phyloP scores from a whole-genome alignment of 1,140 invertebrate genomes.

The Lepidurus arcticus region DNA sequence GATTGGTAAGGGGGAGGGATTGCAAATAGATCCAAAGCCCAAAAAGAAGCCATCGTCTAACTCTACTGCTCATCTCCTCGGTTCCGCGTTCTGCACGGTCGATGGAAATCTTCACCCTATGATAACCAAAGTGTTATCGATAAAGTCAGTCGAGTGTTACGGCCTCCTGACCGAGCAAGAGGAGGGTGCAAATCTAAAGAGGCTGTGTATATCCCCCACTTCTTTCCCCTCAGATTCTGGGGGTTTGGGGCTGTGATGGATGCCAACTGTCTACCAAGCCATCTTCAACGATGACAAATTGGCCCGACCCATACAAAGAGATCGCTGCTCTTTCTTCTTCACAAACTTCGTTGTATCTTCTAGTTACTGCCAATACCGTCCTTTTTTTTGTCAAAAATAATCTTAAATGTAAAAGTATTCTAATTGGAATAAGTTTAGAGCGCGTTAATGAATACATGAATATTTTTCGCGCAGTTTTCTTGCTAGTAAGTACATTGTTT shows the following conservation, averaged over 20 bases:
- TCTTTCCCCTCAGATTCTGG: background rate
- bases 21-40: background rate
- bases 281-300: slow-evolving; percentile 16
- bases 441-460: too few relatives aligned
- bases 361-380: background rate
- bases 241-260: background rate
- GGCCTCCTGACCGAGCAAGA: background rate
- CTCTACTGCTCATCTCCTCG: background rate
- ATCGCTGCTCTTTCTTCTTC: background rate
- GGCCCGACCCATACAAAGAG: slow-evolving; percentile 11
- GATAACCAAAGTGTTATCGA: slow-evolving; percentile 18
- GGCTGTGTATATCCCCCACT: background rate
- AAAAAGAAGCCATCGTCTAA: background rate
- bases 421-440: too few relatives aligned
- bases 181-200: slow-evolving; percentile 13
- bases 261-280: slow-evolving; percentile 10
- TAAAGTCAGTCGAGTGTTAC: slow-evolving; percentile 17
- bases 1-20: background rate
- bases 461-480: too few relatives aligned
- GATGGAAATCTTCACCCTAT: slow-evolving; percentile 19
- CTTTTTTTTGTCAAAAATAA: background rate
- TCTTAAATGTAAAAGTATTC: too few relatives aligned
- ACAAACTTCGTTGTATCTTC: background rate
- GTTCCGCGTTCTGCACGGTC: background rate
- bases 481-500: too few relatives aligned